Evolutionary conservation across 2,113 vertebrate genomes (phyloP).

Genomic region (Oncorhynchus masou): DNA sequence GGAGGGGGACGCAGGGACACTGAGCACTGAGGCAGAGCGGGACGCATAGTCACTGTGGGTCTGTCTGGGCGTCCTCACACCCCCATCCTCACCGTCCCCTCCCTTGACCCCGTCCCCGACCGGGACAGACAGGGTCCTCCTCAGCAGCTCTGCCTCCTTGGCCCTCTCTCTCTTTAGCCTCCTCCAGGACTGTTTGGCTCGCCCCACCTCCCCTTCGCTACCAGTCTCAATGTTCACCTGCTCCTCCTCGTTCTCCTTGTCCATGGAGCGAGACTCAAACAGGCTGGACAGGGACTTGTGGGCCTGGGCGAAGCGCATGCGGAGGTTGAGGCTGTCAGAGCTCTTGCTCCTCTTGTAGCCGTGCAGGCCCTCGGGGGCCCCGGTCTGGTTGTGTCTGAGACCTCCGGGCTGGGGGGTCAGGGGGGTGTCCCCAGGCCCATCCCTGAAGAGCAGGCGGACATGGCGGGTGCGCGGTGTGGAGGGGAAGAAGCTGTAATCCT

Average conservation of each 20-base stretch:
- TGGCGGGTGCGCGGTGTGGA: constrained; percentile 24
- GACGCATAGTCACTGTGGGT: constrained; percentile 7
- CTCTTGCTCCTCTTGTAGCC: constrained; percentile 70
- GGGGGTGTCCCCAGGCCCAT: constrained; percentile 17
- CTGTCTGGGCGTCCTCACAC: not conserved
- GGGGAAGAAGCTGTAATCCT: constrained; percentile 11
- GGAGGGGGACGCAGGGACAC: constrained; percentile 30
- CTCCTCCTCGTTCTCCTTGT: constrained; percentile 72
- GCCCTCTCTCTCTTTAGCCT: constrained; percentile 69
- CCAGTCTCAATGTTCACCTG: constrained; percentile 34
- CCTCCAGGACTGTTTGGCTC: constrained; percentile 71
- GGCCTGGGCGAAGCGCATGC: constrained; percentile 76
- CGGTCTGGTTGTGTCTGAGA: not conserved
- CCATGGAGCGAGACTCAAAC: constrained; percentile 77
- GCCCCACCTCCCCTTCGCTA: constrained; percentile 64
- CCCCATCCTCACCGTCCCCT: not conserved
- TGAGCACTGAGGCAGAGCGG: constrained; percentile 29
- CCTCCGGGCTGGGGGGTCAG: constrained; percentile 29
- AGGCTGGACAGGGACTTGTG: constrained; percentile 83
- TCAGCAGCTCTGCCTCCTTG: constrained; percentile 66
- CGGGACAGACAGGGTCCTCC: constrained; percentile 55
- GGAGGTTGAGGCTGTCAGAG: constrained; percentile 75
- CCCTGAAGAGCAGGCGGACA: constrained; percentile 16
- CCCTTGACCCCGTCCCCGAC: constrained; percentile 9
- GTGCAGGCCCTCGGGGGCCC: constrained; percentile 43